Evolutionary conservation across 2,797 vertebrate genomes (phyloP), one percentile per base, ranked within the genome.

Genomic region (Argyrosomus regius): DNA sequence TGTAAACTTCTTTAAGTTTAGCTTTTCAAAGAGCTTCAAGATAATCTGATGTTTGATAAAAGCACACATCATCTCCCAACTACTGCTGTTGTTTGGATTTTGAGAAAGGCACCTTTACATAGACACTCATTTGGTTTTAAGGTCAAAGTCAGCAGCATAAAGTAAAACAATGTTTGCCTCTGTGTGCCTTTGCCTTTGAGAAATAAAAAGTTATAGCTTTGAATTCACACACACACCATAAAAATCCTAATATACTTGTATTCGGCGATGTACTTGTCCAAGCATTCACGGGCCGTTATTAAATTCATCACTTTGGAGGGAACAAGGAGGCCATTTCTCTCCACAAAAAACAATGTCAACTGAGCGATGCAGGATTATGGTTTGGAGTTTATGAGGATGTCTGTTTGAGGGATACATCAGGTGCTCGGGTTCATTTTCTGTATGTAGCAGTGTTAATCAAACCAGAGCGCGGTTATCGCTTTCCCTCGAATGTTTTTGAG

Each of bases 221-320:
- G 50, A 56, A 77, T 80, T 46, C 39, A 77, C 45, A 76, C 35
- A 52, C 3, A 77, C 35, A 12, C 75, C 13, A 77, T 88, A 88
- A 75, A 88, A 72, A 50, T 28, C 18, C 43, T 45, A 48, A 80
- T 75, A 58, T 26, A 60, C 63, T 73, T 50, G 43, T 24, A 61
- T 57, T 61, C 12, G 1, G 7, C 3, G 2, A 57, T 20, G 72
- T 39, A 67, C 74, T 63, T 72, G 48, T 67, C 57, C 31, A 49
- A 69, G 61, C 76, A 58, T 69, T 77, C 52, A 64, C 50, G 4
- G 35, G 53, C 68, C 0, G 14, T 76, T 75, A 68, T 65, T 77
- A 76, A 80, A 80, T 71, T 35, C 20, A 85, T 87, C 64, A 77
- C 52, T 75, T 43, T 54, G 22, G 35, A 80, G 41, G 61, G 76